Percentiles rank a stretch among this genome's conserved stretches.
These are phyloP conservation scores for Daubentonia madagascariensis DNA, from an alignment of 2,113 vertebrate genomes.

Conservation along the genomic window DNA sequence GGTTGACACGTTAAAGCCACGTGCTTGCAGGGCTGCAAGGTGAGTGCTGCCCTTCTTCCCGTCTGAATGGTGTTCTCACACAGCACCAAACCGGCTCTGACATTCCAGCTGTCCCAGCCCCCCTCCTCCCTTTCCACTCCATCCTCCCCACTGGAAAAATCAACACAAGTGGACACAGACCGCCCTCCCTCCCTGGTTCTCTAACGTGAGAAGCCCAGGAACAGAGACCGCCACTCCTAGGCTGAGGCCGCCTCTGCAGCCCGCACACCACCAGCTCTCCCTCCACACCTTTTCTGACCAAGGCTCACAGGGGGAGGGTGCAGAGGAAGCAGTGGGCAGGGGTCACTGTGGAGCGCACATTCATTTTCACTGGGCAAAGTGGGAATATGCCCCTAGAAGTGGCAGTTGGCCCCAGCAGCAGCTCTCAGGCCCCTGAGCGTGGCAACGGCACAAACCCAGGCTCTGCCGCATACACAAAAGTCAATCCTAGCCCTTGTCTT, in stretches of 20 bases:
- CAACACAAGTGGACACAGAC: neutral
- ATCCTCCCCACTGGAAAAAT: neutral
- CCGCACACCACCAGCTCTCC: neutral
- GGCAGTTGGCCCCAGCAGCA: accelerated
- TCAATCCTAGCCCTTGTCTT: neutral
- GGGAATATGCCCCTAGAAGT: neutral
- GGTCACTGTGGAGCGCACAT: neutral
- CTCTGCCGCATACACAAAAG: neutral
- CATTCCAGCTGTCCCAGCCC: neutral
- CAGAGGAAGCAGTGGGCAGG: neutral
- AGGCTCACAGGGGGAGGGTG: no score
- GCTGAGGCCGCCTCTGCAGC: neutral
- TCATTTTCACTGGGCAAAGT: neutral
- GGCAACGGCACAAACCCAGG: no score
- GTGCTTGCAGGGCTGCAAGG: neutral
- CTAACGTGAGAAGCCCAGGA: neutral
- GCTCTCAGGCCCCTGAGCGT: no score
- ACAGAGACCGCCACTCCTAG: neutral
- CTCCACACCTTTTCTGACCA: neutral
- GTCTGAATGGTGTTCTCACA: slow-evolving; percentile 44
- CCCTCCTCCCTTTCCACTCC: neutral
- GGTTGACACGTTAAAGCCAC: neutral
- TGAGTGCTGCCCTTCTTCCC: neutral
- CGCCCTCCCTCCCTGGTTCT: neutral
- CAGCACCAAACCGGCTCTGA: neutral